Conservation (phyloP, 2,113 vertebrate genomes). For the Chroicocephalus ridibundus region DNA sequence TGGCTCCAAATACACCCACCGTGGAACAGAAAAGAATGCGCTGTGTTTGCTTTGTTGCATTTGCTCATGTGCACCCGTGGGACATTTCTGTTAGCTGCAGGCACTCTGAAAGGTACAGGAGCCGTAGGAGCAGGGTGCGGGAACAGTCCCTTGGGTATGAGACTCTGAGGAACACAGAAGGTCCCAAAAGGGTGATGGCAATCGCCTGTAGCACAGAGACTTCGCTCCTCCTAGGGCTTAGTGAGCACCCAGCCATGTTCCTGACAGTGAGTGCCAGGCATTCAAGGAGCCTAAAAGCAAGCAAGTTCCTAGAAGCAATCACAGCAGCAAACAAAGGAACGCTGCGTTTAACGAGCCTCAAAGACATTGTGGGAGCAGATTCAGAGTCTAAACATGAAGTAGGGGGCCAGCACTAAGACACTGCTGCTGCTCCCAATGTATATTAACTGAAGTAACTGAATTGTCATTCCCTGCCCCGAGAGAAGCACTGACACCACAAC, state of each 20-base stretch:
- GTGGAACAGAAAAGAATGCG: background rate
- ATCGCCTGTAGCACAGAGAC: background rate
- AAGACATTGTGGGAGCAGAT: background rate
- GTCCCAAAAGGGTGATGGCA: background rate
- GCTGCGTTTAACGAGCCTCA: background rate
- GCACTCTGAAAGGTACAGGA: background rate
- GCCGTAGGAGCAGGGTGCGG: background rate
- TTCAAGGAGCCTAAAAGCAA: background rate
- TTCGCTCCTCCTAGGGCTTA: background rate
- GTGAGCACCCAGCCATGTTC: background rate
- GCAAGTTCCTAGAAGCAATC: background rate
- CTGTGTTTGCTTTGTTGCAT: background rate
- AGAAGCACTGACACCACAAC: background rate
- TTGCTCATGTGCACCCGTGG: background rate
- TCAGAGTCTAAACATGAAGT: background rate
- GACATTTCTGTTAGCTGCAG: background rate
- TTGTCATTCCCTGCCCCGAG: background rate
- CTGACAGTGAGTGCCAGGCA: background rate
- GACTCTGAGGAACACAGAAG: background rate
- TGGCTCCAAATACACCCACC: background rate
- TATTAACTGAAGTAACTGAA: background rate
- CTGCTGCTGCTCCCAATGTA: background rate
- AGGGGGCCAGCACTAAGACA: background rate
- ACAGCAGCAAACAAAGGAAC: background rate
- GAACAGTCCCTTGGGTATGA: background rate